Conservation (phyloP, 2,113 vertebrate species). For the Columba janthina region DNA sequence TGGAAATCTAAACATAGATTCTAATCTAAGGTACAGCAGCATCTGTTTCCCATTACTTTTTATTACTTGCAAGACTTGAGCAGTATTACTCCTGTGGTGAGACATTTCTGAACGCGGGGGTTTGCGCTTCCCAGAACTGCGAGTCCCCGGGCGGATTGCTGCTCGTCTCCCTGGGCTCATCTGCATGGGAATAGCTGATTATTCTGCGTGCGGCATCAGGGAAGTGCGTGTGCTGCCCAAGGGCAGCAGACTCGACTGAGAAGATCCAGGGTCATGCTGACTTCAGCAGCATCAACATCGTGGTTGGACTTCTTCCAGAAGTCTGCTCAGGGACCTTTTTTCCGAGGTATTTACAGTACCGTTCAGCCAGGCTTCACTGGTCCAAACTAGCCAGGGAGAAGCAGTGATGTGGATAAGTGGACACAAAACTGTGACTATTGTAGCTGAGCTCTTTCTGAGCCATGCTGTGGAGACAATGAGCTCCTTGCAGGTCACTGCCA, state of each 20-base stretch:
- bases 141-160: not conserved
- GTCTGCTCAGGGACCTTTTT: not conserved
- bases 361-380: not conserved
- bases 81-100: slow-evolving; percentile 42
- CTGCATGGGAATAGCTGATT: slow-evolving; percentile 48
- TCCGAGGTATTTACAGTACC: not conserved
- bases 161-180: slow-evolving; percentile 34
- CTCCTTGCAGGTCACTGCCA: not conserved
- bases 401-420: fast-evolving
- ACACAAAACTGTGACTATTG: not conserved
- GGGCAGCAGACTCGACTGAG: not conserved
- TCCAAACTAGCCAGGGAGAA: not conserved
- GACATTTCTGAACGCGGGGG: slow-evolving; percentile 10
- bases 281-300: not conserved
- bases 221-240: not conserved
- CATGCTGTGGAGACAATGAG: not conserved
- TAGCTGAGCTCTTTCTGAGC: not conserved
- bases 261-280: not conserved
- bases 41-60: slow-evolving; percentile 73
- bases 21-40: slow-evolving; percentile 63
- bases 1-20: slow-evolving; percentile 55
- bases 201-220: not conserved
- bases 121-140: slow-evolving; percentile 37
- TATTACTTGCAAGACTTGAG: slow-evolving; percentile 59
- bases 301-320: not conserved